Base-by-base conservation (phyloP, 1,140 invertebrate species). In the Euborellia annulipes region DNA sequence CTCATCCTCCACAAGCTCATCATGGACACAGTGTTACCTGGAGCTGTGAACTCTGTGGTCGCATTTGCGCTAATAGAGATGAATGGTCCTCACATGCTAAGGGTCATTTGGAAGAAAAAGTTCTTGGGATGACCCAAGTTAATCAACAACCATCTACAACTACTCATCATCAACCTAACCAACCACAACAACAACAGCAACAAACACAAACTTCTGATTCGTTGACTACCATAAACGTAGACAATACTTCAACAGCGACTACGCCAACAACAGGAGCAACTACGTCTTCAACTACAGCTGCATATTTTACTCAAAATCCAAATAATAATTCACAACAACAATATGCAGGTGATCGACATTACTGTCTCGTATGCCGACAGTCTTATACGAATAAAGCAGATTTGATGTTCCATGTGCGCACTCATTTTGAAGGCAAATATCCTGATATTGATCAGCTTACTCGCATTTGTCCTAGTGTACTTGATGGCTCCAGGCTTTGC, bases 41-140 rank as follows among this genome's bases (percentile, higher is more conserved):
- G 77, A 72, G 74, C 1, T 82, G 79, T 52, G 78, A 82, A 59
- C 61, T 81, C 3, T 82, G 79, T 51, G 78, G 78, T 0, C 61
- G 77, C 52, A 69, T 76, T 53, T 69, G 82, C 49, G 69, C 73
- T 2, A 77, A 70, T 2, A 67, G 79, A 52, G 79, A 82, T 51
- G 79, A 82, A 55, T 82, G 79, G 79, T 76, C 72, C 40, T 71
- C 77, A 19, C 79, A 82, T 54, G 77, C 78, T 42, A 73, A 74
- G 62, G 77, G 76, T 59, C 74, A 78, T 60, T 60, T 77, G 46
- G 73, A 74, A 16, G 71, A 68, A 47, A 66, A 57, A 40, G 69
- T 67, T 50, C 41, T 42, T 34, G 30, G 39, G 13, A 45, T 37
- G 23, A 41, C 44, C 13, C 44, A 30, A 1, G 45, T 22, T n/a